Evolutionary conservation across 2,113 vertebrate genomes (phyloP).

Genomic region (Terrapene triunguis): DNA sequence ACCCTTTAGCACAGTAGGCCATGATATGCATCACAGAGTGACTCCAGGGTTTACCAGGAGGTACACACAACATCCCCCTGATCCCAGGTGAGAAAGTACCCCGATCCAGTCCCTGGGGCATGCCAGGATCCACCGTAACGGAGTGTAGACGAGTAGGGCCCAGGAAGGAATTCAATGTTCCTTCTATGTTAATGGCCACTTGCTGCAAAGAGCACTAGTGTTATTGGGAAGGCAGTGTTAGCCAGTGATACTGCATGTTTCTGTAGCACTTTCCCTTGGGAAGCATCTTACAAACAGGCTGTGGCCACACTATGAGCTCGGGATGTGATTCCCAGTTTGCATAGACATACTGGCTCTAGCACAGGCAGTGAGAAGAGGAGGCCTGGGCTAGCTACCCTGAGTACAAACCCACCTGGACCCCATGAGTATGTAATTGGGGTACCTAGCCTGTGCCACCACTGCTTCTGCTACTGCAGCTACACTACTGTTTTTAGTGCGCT

Average conservation of each 20-base stretch:
- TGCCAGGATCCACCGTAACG: not conserved
- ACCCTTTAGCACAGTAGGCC: not conserved
- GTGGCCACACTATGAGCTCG: not conserved
- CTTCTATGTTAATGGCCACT: not conserved
- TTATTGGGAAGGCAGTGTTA: too few species aligned
- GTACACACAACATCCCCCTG: not conserved
- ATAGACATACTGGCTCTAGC: not conserved
- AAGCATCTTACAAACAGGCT: not conserved
- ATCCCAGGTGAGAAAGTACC: not conserved
- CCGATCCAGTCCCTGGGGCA: not conserved
- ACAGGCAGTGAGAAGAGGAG: not conserved
- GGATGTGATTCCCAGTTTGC: not conserved
- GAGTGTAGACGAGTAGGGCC: not conserved
- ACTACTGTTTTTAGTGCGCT: not conserved
- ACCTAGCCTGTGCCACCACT: not conserved
- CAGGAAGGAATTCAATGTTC: not conserved
- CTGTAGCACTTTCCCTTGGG: not conserved
- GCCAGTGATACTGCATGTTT: not conserved
- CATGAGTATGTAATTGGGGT: not conserved
- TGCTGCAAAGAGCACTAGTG: not conserved
- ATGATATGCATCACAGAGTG: not conserved
- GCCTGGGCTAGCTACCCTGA: not conserved
- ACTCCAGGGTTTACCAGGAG: not conserved
- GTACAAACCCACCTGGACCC: not conserved
- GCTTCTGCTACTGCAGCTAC: not conserved